Percentiles rank a stretch among this genome's conserved stretches.
Evolutionary conservation across 1,140 invertebrate genomes (phyloP).

Genomic region (Philopotamus ludificatus): DNA sequence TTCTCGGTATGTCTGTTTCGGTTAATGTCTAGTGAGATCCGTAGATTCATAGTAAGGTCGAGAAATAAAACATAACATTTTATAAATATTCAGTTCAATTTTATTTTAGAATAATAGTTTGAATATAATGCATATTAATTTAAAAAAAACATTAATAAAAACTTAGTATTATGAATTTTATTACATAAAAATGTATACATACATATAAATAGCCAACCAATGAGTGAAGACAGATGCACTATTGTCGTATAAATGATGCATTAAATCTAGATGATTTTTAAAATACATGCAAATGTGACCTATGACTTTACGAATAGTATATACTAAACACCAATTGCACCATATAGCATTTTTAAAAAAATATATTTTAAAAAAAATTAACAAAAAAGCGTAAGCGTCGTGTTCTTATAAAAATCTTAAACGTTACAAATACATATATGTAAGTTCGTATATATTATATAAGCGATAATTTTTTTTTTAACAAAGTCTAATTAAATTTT

Average conservation of each 20-base stretch:
- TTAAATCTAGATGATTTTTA: too few relatives aligned
- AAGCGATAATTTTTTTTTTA: not conserved
- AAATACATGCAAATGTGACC: not conserved
- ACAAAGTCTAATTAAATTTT: not conserved
- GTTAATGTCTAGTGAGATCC: not conserved
- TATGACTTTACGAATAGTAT: not conserved
- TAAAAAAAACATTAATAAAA: constrained; percentile 11
- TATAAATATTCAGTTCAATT: constrained; percentile 41
- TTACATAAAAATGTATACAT: too few relatives aligned
- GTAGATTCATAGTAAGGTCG: not conserved
- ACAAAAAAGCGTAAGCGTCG: not conserved
- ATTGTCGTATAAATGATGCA: not conserved
- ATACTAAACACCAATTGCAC: not conserved
- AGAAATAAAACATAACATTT: constrained; percentile 10
- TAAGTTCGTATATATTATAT: not conserved
- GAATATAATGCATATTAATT: constrained; percentile 20
- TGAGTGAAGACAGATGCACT: constrained; percentile 1
- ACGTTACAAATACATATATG: not conserved
- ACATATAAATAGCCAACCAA: constrained; percentile 16
- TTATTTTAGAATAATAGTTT: constrained; percentile 36
- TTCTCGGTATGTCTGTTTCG: not conserved
- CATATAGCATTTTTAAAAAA: not conserved
- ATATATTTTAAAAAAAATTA: not conserved
- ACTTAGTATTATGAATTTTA: not conserved
- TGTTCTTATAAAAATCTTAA: not conserved